A percentile compares a stretch with the other conserved stretches of the same genome.
phyloP scores from a whole-genome alignment of 2,113 vertebrate genomes.

The Corythornis cristatus region DNA sequence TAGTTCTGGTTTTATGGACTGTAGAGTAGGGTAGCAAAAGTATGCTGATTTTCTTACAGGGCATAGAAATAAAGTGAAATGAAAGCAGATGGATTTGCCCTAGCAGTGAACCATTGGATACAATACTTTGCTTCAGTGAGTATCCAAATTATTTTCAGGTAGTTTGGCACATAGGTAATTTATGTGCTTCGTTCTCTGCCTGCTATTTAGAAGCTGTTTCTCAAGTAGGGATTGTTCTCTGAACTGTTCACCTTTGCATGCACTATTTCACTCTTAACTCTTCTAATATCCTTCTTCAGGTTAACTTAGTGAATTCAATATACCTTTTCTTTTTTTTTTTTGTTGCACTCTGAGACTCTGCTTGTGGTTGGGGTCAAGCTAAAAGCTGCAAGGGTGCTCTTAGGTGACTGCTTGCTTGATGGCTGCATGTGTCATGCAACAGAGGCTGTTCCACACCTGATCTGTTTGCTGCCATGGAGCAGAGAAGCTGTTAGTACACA shows the following conservation, averaged over 20 bases:
- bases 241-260: conserved; percentile 52
- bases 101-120: conserved; percentile 42
- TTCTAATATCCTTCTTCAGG: conserved; percentile 47
- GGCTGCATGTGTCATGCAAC: neutral
- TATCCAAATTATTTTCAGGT: conserved; percentile 65
- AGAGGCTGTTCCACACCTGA: neutral
- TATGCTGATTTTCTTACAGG: conserved; percentile 41
- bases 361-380: neutral
- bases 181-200: conserved; percentile 48
- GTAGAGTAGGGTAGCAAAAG: conserved; percentile 4
- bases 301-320: conserved; percentile 53
- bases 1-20: conserved; percentile 59
- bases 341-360: neutral
- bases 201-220: conserved; percentile 50
- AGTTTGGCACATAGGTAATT: conserved; percentile 64
- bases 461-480: neutral
- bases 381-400: neutral
- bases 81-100: conserved; percentile 56
- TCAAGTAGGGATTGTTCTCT: conserved; percentile 40
- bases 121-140: conserved; percentile 50
- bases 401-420: neutral
- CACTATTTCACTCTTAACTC: conserved; percentile 35
- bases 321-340: neutral
- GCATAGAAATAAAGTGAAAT: conserved; percentile 39
- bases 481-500: neutral